Evolutionary conservation across 2,888 invertebrate genomes (phyloP).

Genomic region (Harmothoe impar): DNA sequence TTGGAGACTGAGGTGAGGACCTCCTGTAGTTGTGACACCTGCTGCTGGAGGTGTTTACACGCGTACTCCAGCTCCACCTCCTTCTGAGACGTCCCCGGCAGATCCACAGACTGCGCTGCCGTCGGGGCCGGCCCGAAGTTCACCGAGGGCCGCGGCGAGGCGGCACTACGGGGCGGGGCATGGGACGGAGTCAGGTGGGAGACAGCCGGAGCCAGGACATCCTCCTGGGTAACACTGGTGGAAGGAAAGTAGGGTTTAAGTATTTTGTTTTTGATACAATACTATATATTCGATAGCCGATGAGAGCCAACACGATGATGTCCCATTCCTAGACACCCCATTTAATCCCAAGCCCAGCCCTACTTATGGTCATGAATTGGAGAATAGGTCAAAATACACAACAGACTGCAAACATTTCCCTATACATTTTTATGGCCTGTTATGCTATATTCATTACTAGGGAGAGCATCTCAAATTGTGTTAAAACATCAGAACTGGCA

Average conservation of each 20-base stretch:
- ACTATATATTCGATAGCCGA: too few species aligned
- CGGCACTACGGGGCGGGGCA: not conserved
- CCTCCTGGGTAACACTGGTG: not conserved
- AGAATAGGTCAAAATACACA: too few species aligned
- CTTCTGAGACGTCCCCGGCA: slow-evolving; percentile 63
- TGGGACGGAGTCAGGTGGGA: slow-evolving; percentile 8
- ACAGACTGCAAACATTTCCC: too few species aligned
- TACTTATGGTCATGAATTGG: too few species aligned
- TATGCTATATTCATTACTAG: too few species aligned
- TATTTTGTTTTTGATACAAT: not conserved
- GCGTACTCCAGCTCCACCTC: slow-evolving; percentile 76
- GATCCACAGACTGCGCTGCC: not conserved
- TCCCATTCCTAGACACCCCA: too few species aligned
- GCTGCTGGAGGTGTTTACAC: slow-evolving; percentile 78
- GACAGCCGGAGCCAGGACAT: not conserved
- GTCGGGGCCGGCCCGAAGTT: not conserved
- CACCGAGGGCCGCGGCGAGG: slow-evolving; percentile 27
- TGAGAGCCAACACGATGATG: too few species aligned
- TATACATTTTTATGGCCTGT: too few species aligned
- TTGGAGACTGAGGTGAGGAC: slow-evolving; percentile 72
- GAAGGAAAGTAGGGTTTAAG: not conserved
- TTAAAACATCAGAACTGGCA: too few species aligned
- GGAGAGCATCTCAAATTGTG: too few species aligned
- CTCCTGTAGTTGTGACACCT: slow-evolving; percentile 80
- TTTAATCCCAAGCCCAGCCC: too few species aligned